Conservation (phyloP, 2,888 invertebrate species). For the Ophion obscuratus region DNA sequence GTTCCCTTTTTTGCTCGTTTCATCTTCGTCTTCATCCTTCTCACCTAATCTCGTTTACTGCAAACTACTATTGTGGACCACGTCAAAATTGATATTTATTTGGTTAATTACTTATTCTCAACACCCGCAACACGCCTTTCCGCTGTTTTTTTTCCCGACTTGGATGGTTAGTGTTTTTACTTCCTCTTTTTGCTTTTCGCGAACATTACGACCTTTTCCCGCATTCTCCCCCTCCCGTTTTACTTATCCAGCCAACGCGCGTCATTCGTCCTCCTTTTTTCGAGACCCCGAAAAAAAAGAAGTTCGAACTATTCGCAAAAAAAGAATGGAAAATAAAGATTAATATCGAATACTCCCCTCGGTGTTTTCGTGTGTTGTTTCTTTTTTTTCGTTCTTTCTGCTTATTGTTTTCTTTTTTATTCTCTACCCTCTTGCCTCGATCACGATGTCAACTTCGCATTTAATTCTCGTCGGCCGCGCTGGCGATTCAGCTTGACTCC, state of each 20-base stretch:
- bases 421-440: constrained; percentile 70
- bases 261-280: constrained; percentile 18
- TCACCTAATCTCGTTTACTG: constrained; percentile 72
- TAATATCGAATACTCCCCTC: constrained; percentile 56
- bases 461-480: constrained; percentile 64
- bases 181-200: constrained; percentile 28
- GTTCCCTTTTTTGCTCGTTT: constrained; percentile 39
- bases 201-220: neutral
- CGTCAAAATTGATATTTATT: constrained; percentile 77
- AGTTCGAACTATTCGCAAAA: constrained; percentile 26
- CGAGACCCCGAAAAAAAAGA: constrained; percentile 22
- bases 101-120: constrained; percentile 64
- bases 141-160: constrained; percentile 50
- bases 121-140: constrained; percentile 45
- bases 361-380: constrained; percentile 54
- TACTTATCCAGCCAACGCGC: constrained; percentile 1
- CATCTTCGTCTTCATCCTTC: constrained; percentile 18
- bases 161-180: constrained; percentile 41
- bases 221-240: constrained; percentile 27
- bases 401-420: constrained; percentile 29
- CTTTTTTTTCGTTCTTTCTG: constrained; percentile 20
- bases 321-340: constrained; percentile 32
- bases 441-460: constrained; percentile 70
- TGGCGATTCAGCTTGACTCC: constrained; percentile 88
- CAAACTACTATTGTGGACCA: constrained; percentile 81